These are phyloP conservation scores for Orchesellides sinensis DNA, from an alignment of 2,888 invertebrate genomes.

Conservation along the genomic window DNA sequence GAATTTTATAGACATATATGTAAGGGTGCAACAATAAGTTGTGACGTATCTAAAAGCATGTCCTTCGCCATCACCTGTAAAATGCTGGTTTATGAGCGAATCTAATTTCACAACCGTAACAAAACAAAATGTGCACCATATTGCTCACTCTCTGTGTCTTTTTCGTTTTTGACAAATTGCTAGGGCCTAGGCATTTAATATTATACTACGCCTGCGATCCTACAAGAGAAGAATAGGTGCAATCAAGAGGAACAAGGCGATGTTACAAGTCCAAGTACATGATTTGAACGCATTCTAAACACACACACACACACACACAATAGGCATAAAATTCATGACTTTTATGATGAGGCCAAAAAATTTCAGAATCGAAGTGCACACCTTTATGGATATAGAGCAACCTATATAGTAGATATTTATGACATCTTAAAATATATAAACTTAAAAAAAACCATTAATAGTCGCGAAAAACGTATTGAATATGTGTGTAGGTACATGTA, in stretches of 20 bases:
- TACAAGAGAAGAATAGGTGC: neutral
- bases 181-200: neutral
- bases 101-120: conserved; percentile 69
- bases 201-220: neutral
- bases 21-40: neutral
- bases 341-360: too few relatives aligned
- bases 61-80: conserved; percentile 64
- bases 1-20: neutral
- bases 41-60: conserved; percentile 33
- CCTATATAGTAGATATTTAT: too few relatives aligned
- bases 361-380: too few relatives aligned
- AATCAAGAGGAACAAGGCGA: conserved; percentile 2
- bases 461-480: neutral
- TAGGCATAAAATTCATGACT: too few relatives aligned
- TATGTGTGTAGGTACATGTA: neutral
- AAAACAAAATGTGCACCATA: conserved; percentile 43
- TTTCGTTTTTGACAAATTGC: neutral
- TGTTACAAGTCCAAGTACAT: neutral
- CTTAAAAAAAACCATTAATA: neutral
- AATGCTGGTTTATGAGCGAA: conserved; percentile 62
- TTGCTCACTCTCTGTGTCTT: conserved; percentile 3
- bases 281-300: too few relatives aligned
- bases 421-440: too few relatives aligned
- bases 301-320: too few relatives aligned
- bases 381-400: too few relatives aligned